Evolutionary conservation across 2,888 invertebrate species (phyloP).

Genomic region (Drosophila leonis): DNA sequence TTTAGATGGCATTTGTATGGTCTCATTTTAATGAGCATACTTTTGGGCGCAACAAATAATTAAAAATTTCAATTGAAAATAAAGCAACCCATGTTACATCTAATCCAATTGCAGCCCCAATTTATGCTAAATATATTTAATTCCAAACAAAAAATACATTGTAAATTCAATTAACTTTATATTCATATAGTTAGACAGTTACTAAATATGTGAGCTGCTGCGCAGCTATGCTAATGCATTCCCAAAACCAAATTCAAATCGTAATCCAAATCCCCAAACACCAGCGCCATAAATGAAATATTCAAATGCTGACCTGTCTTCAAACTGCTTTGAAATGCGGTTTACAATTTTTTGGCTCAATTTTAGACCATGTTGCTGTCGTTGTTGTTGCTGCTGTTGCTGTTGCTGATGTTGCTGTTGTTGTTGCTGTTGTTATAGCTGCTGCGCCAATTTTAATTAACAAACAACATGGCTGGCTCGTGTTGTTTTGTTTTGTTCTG

Average conservation of each 20-base stretch:
- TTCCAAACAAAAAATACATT: not conserved
- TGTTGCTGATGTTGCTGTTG: conserved; percentile 27
- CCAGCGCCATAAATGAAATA: conserved; percentile 30
- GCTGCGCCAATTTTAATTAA: conserved; percentile 75
- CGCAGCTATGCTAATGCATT: conserved; percentile 5
- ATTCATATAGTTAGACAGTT: not conserved
- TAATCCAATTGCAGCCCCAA: conserved; percentile 3
- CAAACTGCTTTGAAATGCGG: conserved; percentile 28
- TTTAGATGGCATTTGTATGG: not conserved
- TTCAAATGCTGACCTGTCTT: conserved; percentile 44
- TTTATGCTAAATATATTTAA: not conserved
- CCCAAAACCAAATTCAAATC: conserved; percentile 5
- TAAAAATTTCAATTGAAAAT: not conserved
- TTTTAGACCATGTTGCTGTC: conserved; percentile 19
- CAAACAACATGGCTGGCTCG: conserved; percentile 68
- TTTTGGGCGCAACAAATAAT: not conserved
- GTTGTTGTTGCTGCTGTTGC: conserved; percentile 15
- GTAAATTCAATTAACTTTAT: not conserved
- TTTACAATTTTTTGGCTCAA: conserved; percentile 26
- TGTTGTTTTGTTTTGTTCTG: conserved; percentile 43
- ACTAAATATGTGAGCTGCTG: not conserved
- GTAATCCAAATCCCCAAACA: conserved; percentile 15
- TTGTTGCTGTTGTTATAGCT: conserved; percentile 15
- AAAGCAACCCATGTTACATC: not conserved
- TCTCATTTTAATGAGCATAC: not conserved